Percentiles rank a stretch among this genome's conserved stretches.
Evolutionary conservation across 2,797 vertebrate species (phyloP).

Genomic region (Rhinatrema bivittatum): DNA sequence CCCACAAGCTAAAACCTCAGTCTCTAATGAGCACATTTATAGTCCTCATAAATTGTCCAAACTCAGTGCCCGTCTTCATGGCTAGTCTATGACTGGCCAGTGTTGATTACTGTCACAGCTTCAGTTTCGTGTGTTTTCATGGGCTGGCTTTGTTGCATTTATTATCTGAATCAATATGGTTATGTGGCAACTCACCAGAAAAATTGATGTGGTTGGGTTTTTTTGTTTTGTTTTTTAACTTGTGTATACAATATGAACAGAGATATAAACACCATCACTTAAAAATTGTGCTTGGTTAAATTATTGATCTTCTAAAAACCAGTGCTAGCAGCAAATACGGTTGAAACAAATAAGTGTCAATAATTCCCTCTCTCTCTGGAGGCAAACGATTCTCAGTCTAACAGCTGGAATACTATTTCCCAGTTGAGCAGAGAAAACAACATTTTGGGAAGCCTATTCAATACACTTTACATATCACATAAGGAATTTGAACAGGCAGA

Average conservation of each 20-base stretch:
- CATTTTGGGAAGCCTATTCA: neutral
- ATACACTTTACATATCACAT: neutral
- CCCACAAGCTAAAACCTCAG: slow-evolving; percentile 22
- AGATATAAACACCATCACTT: slow-evolving; percentile 19
- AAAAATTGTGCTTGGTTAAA: slow-evolving; percentile 13
- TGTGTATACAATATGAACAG: slow-evolving; percentile 11
- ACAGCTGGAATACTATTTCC: neutral
- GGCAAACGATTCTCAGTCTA: neutral
- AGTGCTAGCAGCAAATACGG: slow-evolving; percentile 1
- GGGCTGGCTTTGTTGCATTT: too few relatives aligned
- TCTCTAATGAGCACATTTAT: slow-evolving; percentile 10
- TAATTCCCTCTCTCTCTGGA: neutral
- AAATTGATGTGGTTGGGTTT: neutral
- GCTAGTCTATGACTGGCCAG: slow-evolving; percentile 38
- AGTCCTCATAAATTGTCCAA: slow-evolving; percentile 15
- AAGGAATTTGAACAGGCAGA: too few relatives aligned
- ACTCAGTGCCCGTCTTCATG: slow-evolving; percentile 1
- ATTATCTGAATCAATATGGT: too few relatives aligned
- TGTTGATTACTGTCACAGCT: slow-evolving; percentile 18
- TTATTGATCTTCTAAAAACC: neutral
- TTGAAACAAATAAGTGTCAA: slow-evolving; percentile 4
- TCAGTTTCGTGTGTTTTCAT: too few relatives aligned
- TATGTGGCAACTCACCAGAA: neutral
- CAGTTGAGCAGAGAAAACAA: neutral
- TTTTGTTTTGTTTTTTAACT: slow-evolving; percentile 11